Conservation (phyloP, 2,888 invertebrate species). For the Stegophylla sp. region DNA sequence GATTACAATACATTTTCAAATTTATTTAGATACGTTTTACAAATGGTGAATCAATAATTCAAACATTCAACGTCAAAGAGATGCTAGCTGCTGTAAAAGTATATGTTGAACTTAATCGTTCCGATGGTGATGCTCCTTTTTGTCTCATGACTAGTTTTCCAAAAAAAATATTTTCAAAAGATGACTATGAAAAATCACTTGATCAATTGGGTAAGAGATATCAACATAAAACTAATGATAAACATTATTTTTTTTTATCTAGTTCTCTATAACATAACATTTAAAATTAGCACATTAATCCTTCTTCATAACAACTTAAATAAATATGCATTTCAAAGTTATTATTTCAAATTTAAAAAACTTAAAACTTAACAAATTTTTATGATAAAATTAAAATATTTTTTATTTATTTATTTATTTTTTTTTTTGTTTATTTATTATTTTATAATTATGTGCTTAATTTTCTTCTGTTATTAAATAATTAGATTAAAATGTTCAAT, state of each 20-base stretch:
- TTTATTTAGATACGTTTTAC: conserved; percentile 74
- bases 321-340: too few relatives aligned
- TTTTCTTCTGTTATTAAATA: too few relatives aligned
- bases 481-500: too few relatives aligned
- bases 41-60: conserved; percentile 76
- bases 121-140: conserved; percentile 74
- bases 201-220: conserved; percentile 79
- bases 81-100: conserved; percentile 88
- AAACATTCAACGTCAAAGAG: conserved; percentile 85
- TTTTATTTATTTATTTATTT: too few relatives aligned
- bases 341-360: background rate
- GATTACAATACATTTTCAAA: background rate
- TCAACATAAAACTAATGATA: too few relatives aligned
- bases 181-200: conserved; percentile 88
- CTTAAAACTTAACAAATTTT: background rate
- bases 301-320: too few relatives aligned
- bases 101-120: conserved; percentile 84
- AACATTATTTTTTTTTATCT: too few relatives aligned
- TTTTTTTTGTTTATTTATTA: too few relatives aligned
- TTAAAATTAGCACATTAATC: too few relatives aligned
- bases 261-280: too few relatives aligned
- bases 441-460: too few relatives aligned
- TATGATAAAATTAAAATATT: too few relatives aligned
- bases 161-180: conserved; percentile 80
- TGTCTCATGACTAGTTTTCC: conserved; percentile 92